phyloP scores from a whole-genome alignment of 2,113 vertebrate genomes.

The Phalacrocorax carbo region DNA sequence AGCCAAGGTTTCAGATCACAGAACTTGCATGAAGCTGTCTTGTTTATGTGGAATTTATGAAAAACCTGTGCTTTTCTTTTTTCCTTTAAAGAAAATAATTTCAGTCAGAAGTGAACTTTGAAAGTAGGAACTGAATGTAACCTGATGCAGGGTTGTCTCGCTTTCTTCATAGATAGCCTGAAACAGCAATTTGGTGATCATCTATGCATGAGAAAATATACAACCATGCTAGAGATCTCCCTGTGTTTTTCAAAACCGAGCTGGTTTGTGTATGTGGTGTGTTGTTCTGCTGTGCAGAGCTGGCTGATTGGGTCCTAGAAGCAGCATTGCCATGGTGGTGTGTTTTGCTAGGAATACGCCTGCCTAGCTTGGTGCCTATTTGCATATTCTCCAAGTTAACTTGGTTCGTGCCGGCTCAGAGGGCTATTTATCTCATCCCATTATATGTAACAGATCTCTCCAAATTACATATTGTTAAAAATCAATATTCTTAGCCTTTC shows the following conservation, averaged over 20 bases:
- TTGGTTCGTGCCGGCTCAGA: not conserved
- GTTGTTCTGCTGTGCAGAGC: not conserved
- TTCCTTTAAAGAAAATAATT: not conserved
- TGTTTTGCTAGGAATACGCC: fast-evolving
- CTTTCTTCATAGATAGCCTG: not conserved
- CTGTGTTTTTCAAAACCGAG: not conserved
- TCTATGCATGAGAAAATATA: not conserved
- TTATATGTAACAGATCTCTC: not conserved
- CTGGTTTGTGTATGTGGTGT: not conserved
- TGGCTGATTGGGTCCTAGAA: fast-evolving
- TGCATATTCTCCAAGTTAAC: not conserved
- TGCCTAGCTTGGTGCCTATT: fast-evolving
- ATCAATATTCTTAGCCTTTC: not conserved
- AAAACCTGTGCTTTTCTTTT: not conserved
- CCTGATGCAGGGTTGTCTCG: not conserved
- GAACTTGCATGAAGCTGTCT: not conserved
- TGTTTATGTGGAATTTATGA: not conserved
- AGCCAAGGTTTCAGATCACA: not conserved
- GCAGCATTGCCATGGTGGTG: fast-evolving
- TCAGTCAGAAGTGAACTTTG: not conserved
- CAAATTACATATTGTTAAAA: not conserved
- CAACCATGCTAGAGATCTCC: not conserved
- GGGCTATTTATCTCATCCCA: not conserved
- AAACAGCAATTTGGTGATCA: not conserved
- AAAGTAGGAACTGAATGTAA: not conserved